A percentile compares a stretch with the other conserved stretches of the same genome.
phyloP scores from a whole-genome alignment of 2,797 vertebrate species.

The Cyprinodon diabolis region DNA sequence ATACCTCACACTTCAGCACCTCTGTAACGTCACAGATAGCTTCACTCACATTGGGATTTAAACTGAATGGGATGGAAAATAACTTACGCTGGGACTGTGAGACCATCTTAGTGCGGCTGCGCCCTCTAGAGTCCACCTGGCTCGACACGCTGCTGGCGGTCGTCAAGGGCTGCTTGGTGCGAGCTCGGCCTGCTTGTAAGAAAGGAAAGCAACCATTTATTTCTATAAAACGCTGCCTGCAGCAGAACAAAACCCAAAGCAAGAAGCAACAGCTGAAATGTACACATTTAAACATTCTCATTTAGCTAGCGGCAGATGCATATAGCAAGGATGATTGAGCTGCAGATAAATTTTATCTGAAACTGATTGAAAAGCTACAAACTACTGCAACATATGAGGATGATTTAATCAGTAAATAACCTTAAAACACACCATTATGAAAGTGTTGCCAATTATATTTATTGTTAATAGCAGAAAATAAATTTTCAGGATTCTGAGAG shows the following conservation, averaged over 20 bases:
- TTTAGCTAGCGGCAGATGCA: constrained; percentile 21
- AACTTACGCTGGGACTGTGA: constrained; percentile 98
- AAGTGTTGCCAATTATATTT: constrained; percentile 3
- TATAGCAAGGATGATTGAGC: constrained; percentile 50
- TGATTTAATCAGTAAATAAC: background rate
- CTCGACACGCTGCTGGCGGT: constrained; percentile 79
- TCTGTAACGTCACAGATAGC: constrained; percentile 3
- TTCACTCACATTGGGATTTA: constrained; percentile 12
- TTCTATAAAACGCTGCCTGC: constrained; percentile 6
- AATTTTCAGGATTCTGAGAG: background rate
- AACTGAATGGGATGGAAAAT: background rate
- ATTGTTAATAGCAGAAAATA: background rate
- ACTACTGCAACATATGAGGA: background rate
- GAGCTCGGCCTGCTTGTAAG: constrained; percentile 84
- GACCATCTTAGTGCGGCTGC: constrained; percentile 94
- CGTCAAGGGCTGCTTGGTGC: constrained; percentile 88
- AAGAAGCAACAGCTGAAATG: constrained; percentile 41
- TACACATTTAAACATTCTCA: constrained; percentile 25
- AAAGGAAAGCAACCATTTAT: background rate
- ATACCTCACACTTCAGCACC: constrained; percentile 22
- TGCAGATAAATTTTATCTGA: background rate
- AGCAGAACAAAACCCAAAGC: constrained; percentile 30
- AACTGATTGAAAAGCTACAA: background rate
- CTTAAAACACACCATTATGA: background rate
- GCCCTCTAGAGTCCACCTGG: constrained; percentile 94